Evolutionary conservation across 1,140 invertebrate genomes (phyloP), one percentile per base, ranked within the genome.

Genomic region (Ooceraea biroi): DNA sequence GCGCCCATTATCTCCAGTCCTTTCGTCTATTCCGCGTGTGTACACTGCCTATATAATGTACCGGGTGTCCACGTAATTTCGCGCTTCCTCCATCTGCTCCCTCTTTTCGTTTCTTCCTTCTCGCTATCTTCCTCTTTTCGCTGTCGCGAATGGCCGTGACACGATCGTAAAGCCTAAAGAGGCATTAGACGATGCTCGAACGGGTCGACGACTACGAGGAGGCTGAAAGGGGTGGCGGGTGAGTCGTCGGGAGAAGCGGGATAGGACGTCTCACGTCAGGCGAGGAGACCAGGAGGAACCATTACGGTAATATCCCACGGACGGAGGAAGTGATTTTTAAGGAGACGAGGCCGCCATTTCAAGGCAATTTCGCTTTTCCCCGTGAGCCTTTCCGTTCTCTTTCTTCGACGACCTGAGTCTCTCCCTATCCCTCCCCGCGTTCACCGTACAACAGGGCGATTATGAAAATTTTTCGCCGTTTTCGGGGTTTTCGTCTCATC

Each of bases 1-100:
- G 88, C 74, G 72, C 87, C 90, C 90, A 92, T 92, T 92, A 92
- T 92, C 90, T 91, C 44, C 91, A 91, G 88, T 87, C 89, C 87
- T 89, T 85, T 85, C 86, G 50, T 68, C 83, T 72, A 69, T 86
- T 63, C 61, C 30, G 65, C 52, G 41, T 86, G 80, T 74, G 66
- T 88, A 83, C 44, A 36, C 69, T 80, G 68, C 61, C 22, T 61
- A 63, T 52, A 83, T 86, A 86, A 82, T 44, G 71, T 82, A 89
- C 87, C 88, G 88, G 88, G 87, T 89, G 88, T 86, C 66, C 55
- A 27, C 27, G 82, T 77, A 86, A 88, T 88, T 84, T 84, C 14
- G 4, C 25, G 58, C 3, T 44, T 27, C 50, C 36, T 65, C 41
- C 50, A 36, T 76, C 10, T 50, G 80, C 46, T 61, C 57, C 27